These are phyloP conservation scores for Chaenocephalus aceratus DNA, from an alignment of 2,113 vertebrate genomes.

Conservation along the genomic window DNA sequence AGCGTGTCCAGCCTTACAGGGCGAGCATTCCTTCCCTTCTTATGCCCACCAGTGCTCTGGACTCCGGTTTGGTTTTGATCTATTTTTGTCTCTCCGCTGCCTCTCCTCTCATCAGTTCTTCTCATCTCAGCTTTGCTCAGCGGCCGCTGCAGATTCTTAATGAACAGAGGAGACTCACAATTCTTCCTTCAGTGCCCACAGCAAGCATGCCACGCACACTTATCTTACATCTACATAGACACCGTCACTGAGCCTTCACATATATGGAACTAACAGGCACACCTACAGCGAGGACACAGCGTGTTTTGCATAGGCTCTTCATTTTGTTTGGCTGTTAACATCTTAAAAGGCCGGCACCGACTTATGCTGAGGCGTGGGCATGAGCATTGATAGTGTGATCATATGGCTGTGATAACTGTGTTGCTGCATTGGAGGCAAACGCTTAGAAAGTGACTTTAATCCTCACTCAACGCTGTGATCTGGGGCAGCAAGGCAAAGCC, in stretches of 20 bases:
- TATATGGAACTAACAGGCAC: constrained; percentile 3
- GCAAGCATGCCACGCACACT: constrained; percentile 18
- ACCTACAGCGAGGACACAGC: constrained; percentile 27
- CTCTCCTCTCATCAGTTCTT: constrained; percentile 69
- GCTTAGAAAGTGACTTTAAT: constrained; percentile 60
- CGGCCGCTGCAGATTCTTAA: constrained; percentile 64
- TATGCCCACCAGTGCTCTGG: constrained; percentile 45
- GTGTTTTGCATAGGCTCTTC: not conserved
- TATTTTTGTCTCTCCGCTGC: constrained; percentile 67
- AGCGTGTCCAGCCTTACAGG: constrained; percentile 56
- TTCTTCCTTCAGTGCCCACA: constrained; percentile 17
- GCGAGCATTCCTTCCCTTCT: constrained; percentile 52
- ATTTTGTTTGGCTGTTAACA: constrained; percentile 24
- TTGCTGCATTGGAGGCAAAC: constrained; percentile 50
- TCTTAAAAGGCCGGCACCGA: constrained; percentile 35
- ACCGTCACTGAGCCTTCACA: constrained; percentile 10
- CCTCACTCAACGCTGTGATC: constrained; percentile 45
- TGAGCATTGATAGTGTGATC: constrained; percentile 63
- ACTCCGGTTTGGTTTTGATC: constrained; percentile 70
- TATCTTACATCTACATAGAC: constrained; percentile 36
- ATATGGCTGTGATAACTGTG: constrained; percentile 50
- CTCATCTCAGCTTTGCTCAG: constrained; percentile 59
- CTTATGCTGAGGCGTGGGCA: constrained; percentile 20
- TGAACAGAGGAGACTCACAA: constrained; percentile 49
- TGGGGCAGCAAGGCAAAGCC: constrained; percentile 36